Evolutionary conservation across 2,797 vertebrate genomes (phyloP), one percentile per base, ranked within the genome.

Genomic region (Anguilla megastoma): DNA sequence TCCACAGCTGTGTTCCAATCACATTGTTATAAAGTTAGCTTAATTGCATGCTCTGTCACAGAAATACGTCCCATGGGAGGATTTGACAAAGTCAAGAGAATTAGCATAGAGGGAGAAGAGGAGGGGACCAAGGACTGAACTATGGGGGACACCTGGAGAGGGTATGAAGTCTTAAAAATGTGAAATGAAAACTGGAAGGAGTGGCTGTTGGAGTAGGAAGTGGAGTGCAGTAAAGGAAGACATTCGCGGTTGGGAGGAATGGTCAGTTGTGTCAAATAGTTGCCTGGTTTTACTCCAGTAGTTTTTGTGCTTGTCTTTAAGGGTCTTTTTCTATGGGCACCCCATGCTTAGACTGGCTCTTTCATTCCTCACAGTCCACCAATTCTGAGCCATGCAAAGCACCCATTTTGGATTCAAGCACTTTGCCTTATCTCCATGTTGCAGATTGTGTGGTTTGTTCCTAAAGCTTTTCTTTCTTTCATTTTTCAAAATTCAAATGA

Each of bases 341-440:
- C 90, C 90, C 90, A 93, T 82, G 89, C 88, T 41, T 1, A 87
- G 84, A 90, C 91, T 92, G 92, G 92, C 92, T 92, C 90, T 90
- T 56, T 56, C 54, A 56, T 18, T 56, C 12, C 54, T 56, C 87
- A 82, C 87, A 58, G 85, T 89, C 63, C 63, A 69, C 63, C n/a
- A 7, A 0, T 69, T 71, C 27, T 10, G 27, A 71, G 30, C 66
- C n/a, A 30, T 33, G 1, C 66, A 71, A 71, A 71, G 66, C 24
- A 63, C 60, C 8, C 9, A 21, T 60, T 60, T 60, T 60, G 58
- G 18, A 16, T n/a, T 66, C 8, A 5, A n/a, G 60, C 60, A n/a
- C 56, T 58, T 58, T 66, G 21, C n/a, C 60, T n/a, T n/a, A 66
- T 12, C 60, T 66, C 60, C 60, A 7, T 66, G 60, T 66, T 66